phyloP scores from a whole-genome alignment of 2,113 vertebrate genomes.

The Glaucomys volans region DNA sequence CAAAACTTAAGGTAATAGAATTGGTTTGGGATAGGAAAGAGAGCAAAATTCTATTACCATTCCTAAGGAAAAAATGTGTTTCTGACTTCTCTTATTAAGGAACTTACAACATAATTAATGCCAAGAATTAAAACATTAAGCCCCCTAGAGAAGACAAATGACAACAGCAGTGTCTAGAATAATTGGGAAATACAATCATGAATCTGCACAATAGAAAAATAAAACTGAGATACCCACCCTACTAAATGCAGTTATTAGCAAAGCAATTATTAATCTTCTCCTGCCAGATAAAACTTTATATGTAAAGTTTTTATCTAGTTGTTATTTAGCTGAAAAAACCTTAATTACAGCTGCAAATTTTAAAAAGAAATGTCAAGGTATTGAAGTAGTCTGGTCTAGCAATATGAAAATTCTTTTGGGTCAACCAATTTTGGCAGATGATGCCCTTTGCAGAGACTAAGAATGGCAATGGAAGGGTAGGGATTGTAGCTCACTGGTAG shows the following conservation, averaged over 20 bases:
- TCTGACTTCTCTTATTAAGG: slow-evolving; percentile 57
- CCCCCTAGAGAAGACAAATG: slow-evolving; percentile 57
- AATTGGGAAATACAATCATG: slow-evolving; percentile 56
- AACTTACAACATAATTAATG: slow-evolving; percentile 59
- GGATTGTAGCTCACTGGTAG: too few species aligned
- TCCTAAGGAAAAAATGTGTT: slow-evolving; percentile 47
- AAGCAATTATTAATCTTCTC: slow-evolving; percentile 79
- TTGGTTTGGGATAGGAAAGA: not conserved
- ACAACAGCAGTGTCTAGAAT: slow-evolving; percentile 1
- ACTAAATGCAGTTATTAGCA: slow-evolving; percentile 68
- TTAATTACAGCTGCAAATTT: slow-evolving; percentile 70
- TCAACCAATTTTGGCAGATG: slow-evolving; percentile 32
- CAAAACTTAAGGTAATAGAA: not conserved
- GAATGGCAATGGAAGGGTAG: not conserved
- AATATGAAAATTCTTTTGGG: slow-evolving; percentile 15
- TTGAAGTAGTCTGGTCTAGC: not conserved
- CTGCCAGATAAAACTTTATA: slow-evolving; percentile 70
- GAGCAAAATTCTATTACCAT: slow-evolving; percentile 1
- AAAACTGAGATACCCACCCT: slow-evolving; percentile 58
- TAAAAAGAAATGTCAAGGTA: slow-evolving; percentile 66
- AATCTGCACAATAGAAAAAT: slow-evolving; percentile 72
- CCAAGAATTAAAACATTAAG: slow-evolving; percentile 50
- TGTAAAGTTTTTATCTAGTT: slow-evolving; percentile 70
- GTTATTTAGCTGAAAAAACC: slow-evolving; percentile 67
- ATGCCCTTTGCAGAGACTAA: not conserved